Conservation (phyloP, 1,140 invertebrate genomes). For the Eciton burchellii region DNA sequence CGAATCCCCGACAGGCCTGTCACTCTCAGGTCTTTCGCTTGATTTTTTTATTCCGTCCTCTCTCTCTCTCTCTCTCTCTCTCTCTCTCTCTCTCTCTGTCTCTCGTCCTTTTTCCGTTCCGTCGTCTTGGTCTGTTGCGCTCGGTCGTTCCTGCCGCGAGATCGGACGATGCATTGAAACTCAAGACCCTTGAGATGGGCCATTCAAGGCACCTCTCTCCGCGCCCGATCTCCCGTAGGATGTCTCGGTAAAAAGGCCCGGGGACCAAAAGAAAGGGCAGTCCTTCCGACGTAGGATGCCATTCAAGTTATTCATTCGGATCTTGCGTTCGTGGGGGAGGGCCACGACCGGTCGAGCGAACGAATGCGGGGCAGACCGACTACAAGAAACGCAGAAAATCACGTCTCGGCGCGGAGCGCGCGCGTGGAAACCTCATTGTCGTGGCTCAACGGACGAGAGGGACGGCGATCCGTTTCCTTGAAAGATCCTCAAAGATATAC, state of each 20-base stretch:
- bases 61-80: too few species aligned
- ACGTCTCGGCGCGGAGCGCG: slow-evolving; percentile 16
- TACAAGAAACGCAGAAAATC: slow-evolving; percentile 63
- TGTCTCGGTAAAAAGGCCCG: slow-evolving; percentile 64
- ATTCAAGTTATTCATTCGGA: slow-evolving; percentile 71
- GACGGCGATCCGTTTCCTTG: slow-evolving; percentile 16
- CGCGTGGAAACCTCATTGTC: slow-evolving; percentile 45
- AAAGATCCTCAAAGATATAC: slow-evolving; percentile 32
- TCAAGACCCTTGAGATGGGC: slow-evolving; percentile 73
- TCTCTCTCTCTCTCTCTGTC: too few species aligned
- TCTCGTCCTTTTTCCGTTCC: slow-evolving; percentile 5
- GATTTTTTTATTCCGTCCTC: slow-evolving; percentile 41
- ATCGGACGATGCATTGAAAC: slow-evolving; percentile 77
- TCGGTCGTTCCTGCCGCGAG: slow-evolving; percentile 52
- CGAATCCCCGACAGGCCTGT: slow-evolving; percentile 61
- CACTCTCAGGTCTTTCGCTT: slow-evolving; percentile 57
- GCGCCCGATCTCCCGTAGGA: slow-evolving; percentile 23
- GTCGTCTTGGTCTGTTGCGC: slow-evolving; percentile 46
- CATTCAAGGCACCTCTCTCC: slow-evolving; percentile 67
- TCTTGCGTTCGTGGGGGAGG: slow-evolving; percentile 52
- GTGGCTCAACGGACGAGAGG: slow-evolving; percentile 9
- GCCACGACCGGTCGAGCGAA: slow-evolving; percentile 46
- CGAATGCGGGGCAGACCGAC: slow-evolving; percentile 54
- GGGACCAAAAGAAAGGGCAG: slow-evolving; percentile 60
- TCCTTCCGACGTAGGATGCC: slow-evolving; percentile 58